Base-by-base conservation (phyloP, 2,888 invertebrate species). In the Serrognathus titanus region DNA sequence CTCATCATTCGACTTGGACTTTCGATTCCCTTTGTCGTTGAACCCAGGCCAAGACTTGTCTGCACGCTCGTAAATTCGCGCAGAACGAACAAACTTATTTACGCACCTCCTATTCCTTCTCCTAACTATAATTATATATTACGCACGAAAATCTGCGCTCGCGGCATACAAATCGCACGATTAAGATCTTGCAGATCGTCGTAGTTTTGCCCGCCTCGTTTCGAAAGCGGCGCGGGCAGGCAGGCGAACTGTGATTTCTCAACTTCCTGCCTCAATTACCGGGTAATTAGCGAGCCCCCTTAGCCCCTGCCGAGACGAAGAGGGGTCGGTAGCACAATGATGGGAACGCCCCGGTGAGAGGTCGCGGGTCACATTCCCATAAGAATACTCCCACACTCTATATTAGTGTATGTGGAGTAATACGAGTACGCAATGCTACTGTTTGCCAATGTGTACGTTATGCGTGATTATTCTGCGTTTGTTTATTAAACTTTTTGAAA, bases 341-440 rank as follows among this genome's bases (percentile, higher is more conserved):
- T 77, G 77, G 75, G 77, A 77, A 76, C 75, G 75, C 75, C 76
- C 73, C 69, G 74, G 75, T 75, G 72, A 75, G 73, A 75, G 75
- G 76, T 75, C 75, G 74, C 70, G 68, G 77, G 76, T 77, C 76
- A 75, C 68, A 72, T 77, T 77, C 77, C 76, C 77, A 77, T 75
- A 75, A 75, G 77, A 77, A 77, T 75, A 75, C 73, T 77, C 76
- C 76, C 76, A 77, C 76, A 77, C 74, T 77, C 73, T 65, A 75
- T 71, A 75, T 75, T 73, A 71, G 68, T 59, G 54, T 60, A 63
- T 57, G 60, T 63, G 63, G 62, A 61, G 63, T 63, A 65, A 63
- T 61, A 55, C 55, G 55, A 49, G 55, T 55, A 59, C 48, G 59
- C 50, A 58, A 59, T 53, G 53, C 36, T 31, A 40, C 40, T 40